phyloP scores from a whole-genome alignment of 2,888 invertebrate species.

The Xanthorhoe spadicearia region DNA sequence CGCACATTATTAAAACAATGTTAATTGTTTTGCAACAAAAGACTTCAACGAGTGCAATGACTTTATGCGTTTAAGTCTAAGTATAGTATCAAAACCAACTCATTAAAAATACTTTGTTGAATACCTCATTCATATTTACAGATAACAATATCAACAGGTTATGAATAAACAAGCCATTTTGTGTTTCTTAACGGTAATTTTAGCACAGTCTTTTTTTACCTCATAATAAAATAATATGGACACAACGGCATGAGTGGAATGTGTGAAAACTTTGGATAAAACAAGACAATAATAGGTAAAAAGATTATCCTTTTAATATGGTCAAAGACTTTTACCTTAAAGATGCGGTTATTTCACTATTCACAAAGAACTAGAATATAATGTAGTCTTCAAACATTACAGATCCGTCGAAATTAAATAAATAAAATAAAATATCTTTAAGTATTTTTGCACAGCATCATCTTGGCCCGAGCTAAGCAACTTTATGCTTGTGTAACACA shows the following conservation, averaged over 20 bases:
- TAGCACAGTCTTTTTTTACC: slow-evolving; percentile 51
- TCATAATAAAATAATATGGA: slow-evolving; percentile 44
- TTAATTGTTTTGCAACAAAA: not conserved
- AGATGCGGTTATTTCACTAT: no score
- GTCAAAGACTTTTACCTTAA: not conserved
- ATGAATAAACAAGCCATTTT: slow-evolving; percentile 50
- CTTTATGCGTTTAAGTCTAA: not conserved
- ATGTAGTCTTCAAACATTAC: no score
- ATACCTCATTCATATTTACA: slow-evolving; percentile 16
- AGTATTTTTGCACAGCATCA: no score
- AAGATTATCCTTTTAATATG: not conserved
- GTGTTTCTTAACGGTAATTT: slow-evolving; percentile 56
- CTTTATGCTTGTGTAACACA: no score
- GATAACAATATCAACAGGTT: slow-evolving; percentile 43
- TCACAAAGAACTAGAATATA: no score
- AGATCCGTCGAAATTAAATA: no score
- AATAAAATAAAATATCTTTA: no score
- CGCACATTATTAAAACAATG: no score
- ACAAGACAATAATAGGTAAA: not conserved
- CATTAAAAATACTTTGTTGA: not conserved
- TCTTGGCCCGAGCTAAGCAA: no score
- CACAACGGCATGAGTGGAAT: slow-evolving; percentile 29
- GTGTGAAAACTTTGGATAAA: slow-evolving; percentile 1
- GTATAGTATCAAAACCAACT: not conserved
- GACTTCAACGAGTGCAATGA: slow-evolving; percentile 2